Percentiles rank a stretch among this genome's conserved stretches.
Evolutionary conservation across 2,888 invertebrate species (phyloP).

Genomic region (Gymnocheta viridis): DNA sequence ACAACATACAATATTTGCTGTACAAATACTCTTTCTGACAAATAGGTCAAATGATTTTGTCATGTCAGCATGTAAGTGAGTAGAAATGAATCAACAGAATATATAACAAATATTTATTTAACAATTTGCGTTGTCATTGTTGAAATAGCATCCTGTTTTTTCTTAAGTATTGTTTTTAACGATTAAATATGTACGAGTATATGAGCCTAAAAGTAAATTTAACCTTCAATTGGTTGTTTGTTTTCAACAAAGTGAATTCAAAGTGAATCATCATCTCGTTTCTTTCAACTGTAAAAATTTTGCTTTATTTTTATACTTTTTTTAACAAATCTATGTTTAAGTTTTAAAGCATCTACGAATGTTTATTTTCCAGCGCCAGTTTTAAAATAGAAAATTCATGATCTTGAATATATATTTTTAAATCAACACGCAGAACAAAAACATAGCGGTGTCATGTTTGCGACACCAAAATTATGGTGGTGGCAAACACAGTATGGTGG

Average conservation of each 20-base stretch:
- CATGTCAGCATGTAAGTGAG: background rate
- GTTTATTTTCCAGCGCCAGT: too few species aligned
- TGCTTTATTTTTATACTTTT: background rate
- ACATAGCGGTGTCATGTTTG: too few species aligned
- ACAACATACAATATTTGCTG: background rate
- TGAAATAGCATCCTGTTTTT: background rate
- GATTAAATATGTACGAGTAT: background rate
- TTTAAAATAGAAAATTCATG: too few species aligned
- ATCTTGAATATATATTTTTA: too few species aligned
- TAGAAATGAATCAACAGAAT: background rate
- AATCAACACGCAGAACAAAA: too few species aligned
- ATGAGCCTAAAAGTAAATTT: background rate
- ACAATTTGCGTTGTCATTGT: constrained; percentile 14
- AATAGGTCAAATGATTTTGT: background rate
- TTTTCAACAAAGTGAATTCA: background rate
- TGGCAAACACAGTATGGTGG: too few species aligned
- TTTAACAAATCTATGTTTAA: background rate
- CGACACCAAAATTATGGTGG: too few species aligned
- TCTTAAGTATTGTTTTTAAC: background rate
- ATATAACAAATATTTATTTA: constrained; percentile 18
- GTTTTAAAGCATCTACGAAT: too few species aligned
- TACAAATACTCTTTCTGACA: background rate
- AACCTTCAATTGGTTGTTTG: background rate
- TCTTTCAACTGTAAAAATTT: background rate
- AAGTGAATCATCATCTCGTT: background rate